Evolutionary conservation across 2,113 vertebrate genomes (phyloP).

Genomic region (Coptodon rendalli): DNA sequence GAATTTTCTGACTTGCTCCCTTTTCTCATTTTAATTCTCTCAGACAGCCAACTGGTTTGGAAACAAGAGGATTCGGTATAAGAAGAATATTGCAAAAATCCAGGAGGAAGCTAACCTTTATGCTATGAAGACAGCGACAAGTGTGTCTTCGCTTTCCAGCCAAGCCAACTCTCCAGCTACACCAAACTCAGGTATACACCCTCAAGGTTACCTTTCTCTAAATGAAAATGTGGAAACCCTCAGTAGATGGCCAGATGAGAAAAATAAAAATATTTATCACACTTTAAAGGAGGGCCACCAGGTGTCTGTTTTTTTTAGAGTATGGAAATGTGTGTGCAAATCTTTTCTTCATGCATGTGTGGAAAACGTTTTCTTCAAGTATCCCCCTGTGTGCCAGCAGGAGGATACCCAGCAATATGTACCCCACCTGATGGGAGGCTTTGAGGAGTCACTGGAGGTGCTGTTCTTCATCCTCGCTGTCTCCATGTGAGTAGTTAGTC

Average conservation of each 20-base stretch:
- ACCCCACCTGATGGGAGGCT: conserved; percentile 34
- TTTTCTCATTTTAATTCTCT: not conserved
- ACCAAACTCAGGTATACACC: conserved; percentile 37
- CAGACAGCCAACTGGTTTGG: conserved; percentile 53
- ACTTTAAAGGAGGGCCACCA: not conserved
- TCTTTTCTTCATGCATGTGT: not conserved
- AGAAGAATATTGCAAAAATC: conserved; percentile 43
- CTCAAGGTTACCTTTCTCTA: not conserved
- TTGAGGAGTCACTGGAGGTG: conserved; percentile 4
- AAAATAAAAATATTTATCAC: not conserved
- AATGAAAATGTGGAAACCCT: not conserved
- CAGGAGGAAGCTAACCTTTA: conserved; percentile 36
- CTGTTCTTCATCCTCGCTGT: not conserved
- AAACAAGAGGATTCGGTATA: conserved; percentile 51
- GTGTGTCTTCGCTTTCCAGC: conserved; percentile 20
- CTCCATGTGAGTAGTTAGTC: conserved; percentile 15
- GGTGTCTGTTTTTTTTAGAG: not conserved
- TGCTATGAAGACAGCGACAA: not conserved
- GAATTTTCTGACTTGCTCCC: not conserved
- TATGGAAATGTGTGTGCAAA: not conserved
- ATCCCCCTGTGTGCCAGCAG: not conserved
- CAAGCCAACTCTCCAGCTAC: conserved; percentile 25
- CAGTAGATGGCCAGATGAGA: not conserved
- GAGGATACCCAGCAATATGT: conserved; percentile 27
- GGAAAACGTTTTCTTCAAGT: not conserved